Percentiles rank a stretch among this genome's conserved stretches.
These are phyloP conservation scores for Takifugu flavidus DNA, from an alignment of 2,113 vertebrate species.

Conservation along the genomic window DNA sequence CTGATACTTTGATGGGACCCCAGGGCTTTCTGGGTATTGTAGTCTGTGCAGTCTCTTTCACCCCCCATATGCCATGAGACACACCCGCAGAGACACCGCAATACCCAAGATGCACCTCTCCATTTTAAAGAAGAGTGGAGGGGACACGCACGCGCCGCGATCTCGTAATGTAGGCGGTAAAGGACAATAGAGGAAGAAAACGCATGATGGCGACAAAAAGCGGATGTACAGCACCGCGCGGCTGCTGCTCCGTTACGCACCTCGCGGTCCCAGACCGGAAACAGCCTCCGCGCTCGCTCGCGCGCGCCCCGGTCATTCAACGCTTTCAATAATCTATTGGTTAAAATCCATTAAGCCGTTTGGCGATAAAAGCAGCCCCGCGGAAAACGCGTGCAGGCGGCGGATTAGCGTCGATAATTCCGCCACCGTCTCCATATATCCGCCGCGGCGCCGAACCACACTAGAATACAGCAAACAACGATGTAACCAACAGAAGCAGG, in stretches of 20 bases:
- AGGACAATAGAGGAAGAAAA: constrained; percentile 74
- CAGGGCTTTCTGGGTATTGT: constrained; percentile 69
- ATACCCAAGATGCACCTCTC: constrained; percentile 70
- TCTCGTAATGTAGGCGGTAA: constrained; percentile 57
- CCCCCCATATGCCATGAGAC: constrained; percentile 66
- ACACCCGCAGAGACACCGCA: constrained; percentile 70
- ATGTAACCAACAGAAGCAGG: no score
- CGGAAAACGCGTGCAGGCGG: constrained; percentile 35
- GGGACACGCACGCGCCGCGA: constrained; percentile 41
- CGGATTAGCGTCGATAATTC: constrained; percentile 22
- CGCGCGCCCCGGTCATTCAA: constrained; percentile 36
- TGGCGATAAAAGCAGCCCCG: constrained; percentile 27
- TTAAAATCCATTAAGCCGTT: constrained; percentile 55
- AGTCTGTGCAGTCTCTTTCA: constrained; percentile 49
- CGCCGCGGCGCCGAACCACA: background rate
- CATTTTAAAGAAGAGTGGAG: constrained; percentile 54
- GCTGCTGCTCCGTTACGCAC: background rate
- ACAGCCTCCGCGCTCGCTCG: constrained; percentile 12
- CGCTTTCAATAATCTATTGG: constrained; percentile 56
- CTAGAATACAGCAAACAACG: background rate
- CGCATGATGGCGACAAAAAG: constrained; percentile 52
- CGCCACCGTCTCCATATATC: background rate
- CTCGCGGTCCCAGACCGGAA: background rate
- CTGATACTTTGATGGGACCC: constrained; percentile 70
- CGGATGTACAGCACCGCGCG: background rate